Evolutionary conservation across 2,797 vertebrate genomes (phyloP), one percentile per base, ranked within the genome.

Genomic region (Heliangelus exortis): DNA sequence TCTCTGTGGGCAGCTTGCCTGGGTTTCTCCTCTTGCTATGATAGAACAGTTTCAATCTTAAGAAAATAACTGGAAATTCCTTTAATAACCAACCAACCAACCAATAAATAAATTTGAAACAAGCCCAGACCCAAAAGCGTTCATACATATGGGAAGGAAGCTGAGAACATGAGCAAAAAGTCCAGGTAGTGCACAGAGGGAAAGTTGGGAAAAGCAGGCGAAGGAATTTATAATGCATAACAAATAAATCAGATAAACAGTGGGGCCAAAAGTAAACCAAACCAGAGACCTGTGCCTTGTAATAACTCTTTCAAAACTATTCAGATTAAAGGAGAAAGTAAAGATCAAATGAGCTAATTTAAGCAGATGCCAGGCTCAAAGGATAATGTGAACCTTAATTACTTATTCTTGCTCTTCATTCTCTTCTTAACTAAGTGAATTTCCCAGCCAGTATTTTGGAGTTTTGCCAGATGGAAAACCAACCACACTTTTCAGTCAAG

Each of bases 331-430:
- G 82, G 78, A 71, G 84, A 95, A 95, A 80, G 68, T 47, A 65
- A 58, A 96, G 90, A 89, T 93, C 90, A 96, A 93, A 94, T 15
- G 15, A 75, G 29, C n/a, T 94, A 65, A 93, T 94, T 93, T 85
- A 90, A 93, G 93, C 43, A 90, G 84, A 91, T 91, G 29, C 81
- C 53, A 77, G 61, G 41, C 91, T 93, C 54, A 77, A 54, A 93
- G 82, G 68, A 83, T 83, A 91, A 91, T 69, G 39, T 62, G 72
- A 75, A 78, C 62, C 39, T 84, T 94, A 85, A 96, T 94, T 92
- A 93, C 89, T 61, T 87, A 79, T 68, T 68, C 39, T 83, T 75
- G n/a, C 47, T 92, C 61, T 91, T 89, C 57, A 19, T 79, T 89
- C 43, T 76, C 53, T 69, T 79, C 75, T 68, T 75, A 87, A 79